Evolutionary conservation across 2,797 vertebrate genomes (phyloP).

Genomic region (Aeoliscus strigatus): DNA sequence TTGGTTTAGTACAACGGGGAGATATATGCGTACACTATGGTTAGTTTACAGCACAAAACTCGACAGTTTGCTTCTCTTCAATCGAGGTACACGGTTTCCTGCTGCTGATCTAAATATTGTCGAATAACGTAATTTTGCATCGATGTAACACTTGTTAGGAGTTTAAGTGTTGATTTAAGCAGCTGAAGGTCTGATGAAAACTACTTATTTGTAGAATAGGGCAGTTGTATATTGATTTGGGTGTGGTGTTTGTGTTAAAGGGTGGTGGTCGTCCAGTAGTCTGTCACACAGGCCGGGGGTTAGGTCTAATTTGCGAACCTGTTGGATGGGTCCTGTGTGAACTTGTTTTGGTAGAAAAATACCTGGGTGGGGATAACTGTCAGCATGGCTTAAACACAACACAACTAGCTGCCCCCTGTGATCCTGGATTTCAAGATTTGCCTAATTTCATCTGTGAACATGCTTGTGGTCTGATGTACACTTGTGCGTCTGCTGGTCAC

Average conservation of each 20-base stretch:
- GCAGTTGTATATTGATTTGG: background rate
- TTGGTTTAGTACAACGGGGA: background rate
- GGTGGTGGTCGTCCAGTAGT: slow-evolving; percentile 33
- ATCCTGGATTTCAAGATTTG: no score
- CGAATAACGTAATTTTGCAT: no score
- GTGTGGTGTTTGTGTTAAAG: slow-evolving; percentile 12
- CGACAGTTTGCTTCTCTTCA: background rate
- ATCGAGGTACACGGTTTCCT: no score
- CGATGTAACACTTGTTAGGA: no score
- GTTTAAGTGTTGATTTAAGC: no score
- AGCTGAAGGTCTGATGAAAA: slow-evolving; percentile 6
- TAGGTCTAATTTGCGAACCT: slow-evolving; percentile 45
- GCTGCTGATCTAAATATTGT: no score
- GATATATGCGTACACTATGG: no score
- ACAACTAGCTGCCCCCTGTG: slow-evolving; percentile 9
- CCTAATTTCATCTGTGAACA: background rate
- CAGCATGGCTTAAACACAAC: slow-evolving; percentile 21
- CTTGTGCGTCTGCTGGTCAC: slow-evolving; percentile 11
- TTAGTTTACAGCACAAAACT: background rate
- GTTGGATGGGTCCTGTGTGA: slow-evolving; percentile 63
- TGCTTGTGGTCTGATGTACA: slow-evolving; percentile 3
- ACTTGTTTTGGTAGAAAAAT: slow-evolving; percentile 56
- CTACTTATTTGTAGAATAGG: slow-evolving; percentile 1
- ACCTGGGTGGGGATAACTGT: slow-evolving; percentile 61
- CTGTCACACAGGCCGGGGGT: slow-evolving; percentile 6